These are phyloP conservation scores for Propithecus perrieri DNA, from an alignment of 2,797 vertebrate genomes.

Conservation along the genomic window DNA sequence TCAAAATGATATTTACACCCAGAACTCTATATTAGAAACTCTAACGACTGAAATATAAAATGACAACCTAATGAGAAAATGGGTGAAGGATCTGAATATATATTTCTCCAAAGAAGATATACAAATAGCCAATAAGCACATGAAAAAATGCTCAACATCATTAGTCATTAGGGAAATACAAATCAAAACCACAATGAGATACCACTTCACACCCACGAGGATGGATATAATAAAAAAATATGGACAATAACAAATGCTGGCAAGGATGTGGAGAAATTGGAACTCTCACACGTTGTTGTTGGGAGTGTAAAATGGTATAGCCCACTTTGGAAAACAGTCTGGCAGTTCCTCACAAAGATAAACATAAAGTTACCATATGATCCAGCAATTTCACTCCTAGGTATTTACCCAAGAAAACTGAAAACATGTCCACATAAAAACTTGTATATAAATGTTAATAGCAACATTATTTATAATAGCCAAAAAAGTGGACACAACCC, in stretches of 20 bases:
- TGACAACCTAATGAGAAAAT: background rate
- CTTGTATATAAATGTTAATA: background rate
- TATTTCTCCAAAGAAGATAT: background rate
- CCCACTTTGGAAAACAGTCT: background rate
- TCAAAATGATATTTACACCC: background rate
- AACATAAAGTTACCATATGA: background rate
- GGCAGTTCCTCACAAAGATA: background rate
- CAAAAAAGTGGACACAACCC: background rate
- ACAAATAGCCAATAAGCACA: background rate
- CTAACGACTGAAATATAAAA: background rate
- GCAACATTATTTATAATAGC: background rate
- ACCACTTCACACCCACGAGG: background rate
- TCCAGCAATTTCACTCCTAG: background rate
- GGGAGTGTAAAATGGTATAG: background rate
- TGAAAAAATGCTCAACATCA: background rate
- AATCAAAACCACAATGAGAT: background rate
- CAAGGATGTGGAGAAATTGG: background rate
- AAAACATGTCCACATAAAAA: background rate
- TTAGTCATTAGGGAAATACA: background rate
- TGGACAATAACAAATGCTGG: background rate
- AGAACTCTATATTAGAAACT: background rate
- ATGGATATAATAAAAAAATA: background rate
- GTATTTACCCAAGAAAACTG: background rate
- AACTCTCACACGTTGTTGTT: background rate
- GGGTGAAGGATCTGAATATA: background rate